These are phyloP conservation scores for Laupala kohalensis DNA, from an alignment of 1,140 invertebrate species.

Conservation along the genomic window DNA sequence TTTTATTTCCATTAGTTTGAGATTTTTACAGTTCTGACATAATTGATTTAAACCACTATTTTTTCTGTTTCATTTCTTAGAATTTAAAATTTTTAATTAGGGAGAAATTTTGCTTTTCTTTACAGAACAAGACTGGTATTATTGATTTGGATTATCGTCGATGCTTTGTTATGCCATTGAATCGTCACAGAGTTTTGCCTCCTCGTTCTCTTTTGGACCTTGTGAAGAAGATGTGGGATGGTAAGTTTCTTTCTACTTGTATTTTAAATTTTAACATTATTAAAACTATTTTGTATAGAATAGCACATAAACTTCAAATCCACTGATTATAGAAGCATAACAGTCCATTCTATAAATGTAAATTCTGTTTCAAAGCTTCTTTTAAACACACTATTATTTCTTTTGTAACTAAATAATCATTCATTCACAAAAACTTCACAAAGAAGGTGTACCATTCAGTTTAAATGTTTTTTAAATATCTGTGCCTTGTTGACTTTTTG, in stretches of 20 bases:
- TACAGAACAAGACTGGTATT: conserved; percentile 69
- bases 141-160: conserved; percentile 59
- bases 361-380: no score
- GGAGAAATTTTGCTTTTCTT: conserved; percentile 12
- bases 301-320: not conserved
- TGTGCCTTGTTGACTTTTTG: no score
- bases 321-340: not conserved
- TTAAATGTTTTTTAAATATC: no score
- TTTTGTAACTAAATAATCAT: no score
- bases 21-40: not conserved
- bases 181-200: conserved; percentile 54
- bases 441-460: no score
- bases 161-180: conserved; percentile 82
- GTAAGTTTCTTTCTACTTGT: conserved; percentile 19
- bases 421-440: no score
- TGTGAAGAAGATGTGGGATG: conserved; percentile 61
- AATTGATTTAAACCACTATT: not conserved
- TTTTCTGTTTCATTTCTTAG: conserved; percentile 14
- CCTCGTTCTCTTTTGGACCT: conserved; percentile 62
- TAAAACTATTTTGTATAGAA: not conserved
- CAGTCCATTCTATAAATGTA: no score
- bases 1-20: no score
- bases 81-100: not conserved
- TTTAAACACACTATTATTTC: no score
- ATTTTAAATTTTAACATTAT: no score